A percentile compares a stretch with the other conserved stretches of the same genome.
Conservation (phyloP, 2,797 vertebrate genomes). For the Mus caroli region DNA sequence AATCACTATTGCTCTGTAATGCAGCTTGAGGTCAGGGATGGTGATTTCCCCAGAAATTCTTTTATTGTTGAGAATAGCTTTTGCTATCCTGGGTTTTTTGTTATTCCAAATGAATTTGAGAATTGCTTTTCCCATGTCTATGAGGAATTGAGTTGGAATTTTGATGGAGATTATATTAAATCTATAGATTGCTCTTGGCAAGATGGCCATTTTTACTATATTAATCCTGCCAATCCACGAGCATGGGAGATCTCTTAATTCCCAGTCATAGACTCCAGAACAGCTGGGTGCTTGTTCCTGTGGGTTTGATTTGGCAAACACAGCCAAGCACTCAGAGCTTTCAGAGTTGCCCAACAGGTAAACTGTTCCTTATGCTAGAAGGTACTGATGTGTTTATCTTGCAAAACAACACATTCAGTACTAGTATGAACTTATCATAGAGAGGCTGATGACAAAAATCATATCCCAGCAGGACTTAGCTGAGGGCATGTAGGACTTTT, state of each 20-base stretch:
- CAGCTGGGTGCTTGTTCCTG: not conserved
- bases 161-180: no score
- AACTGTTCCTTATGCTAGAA: not conserved
- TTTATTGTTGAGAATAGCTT: no score
- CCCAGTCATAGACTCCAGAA: not conserved
- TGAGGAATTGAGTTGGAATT: no score
- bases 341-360: not conserved
- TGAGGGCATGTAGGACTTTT: not conserved
- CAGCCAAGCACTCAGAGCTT: not conserved
- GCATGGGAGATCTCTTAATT: not conserved
- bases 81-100: no score
- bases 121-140: no score
- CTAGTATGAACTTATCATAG: not conserved
- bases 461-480: not conserved
- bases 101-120: no score
- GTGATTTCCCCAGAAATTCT: no score
- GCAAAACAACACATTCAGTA: not conserved
- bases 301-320: not conserved
- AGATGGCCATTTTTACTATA: no score
- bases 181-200: no score
- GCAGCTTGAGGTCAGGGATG: no score
- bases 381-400: not conserved
- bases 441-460: not conserved
- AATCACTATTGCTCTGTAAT: no score
- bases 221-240: no score